phyloP scores from a whole-genome alignment of 92 coral and sea anemone genomes.

The Ricordea florida region DNA sequence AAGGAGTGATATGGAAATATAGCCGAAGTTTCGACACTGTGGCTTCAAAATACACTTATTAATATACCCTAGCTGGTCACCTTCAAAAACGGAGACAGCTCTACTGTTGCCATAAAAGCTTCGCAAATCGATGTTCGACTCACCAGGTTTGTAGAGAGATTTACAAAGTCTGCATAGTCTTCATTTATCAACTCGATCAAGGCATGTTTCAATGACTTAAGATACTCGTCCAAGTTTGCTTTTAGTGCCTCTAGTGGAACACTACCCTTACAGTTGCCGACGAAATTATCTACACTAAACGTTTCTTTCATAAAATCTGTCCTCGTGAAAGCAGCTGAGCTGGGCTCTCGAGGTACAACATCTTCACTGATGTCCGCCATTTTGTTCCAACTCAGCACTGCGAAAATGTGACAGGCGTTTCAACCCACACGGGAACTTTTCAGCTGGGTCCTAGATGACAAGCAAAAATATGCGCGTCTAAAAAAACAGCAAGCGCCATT shows the following conservation, averaged over 20 bases:
- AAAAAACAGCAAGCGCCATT: not conserved
- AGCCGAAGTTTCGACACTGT: not conserved
- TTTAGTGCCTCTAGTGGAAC: constrained; percentile 86
- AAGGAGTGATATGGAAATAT: no score
- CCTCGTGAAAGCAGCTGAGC: constrained; percentile 79
- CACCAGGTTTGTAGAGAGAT: constrained; percentile 95
- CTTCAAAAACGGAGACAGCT: no score
- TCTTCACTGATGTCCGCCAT: constrained; percentile 78
- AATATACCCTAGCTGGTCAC: no score
- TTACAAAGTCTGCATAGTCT: constrained; percentile 99
- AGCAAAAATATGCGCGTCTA: not conserved
- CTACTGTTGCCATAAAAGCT: no score
- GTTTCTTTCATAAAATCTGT: constrained; percentile 85
- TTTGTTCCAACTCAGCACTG: constrained; percentile 65
- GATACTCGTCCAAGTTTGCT: constrained; percentile 88
- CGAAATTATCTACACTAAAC: constrained; percentile 90
- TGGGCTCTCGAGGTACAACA: constrained; percentile 82
- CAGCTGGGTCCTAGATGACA: not conserved
- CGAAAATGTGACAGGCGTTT: not conserved
- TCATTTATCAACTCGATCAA: constrained; percentile 96
- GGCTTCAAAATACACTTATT: no score
- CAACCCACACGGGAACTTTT: not conserved
- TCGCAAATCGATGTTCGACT: constrained; percentile 15
- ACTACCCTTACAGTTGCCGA: constrained; percentile 79
- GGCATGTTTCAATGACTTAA: constrained; percentile 89